phyloP scores from a whole-genome alignment of 1,140 invertebrate genomes.

The Drosophila triauraria region DNA sequence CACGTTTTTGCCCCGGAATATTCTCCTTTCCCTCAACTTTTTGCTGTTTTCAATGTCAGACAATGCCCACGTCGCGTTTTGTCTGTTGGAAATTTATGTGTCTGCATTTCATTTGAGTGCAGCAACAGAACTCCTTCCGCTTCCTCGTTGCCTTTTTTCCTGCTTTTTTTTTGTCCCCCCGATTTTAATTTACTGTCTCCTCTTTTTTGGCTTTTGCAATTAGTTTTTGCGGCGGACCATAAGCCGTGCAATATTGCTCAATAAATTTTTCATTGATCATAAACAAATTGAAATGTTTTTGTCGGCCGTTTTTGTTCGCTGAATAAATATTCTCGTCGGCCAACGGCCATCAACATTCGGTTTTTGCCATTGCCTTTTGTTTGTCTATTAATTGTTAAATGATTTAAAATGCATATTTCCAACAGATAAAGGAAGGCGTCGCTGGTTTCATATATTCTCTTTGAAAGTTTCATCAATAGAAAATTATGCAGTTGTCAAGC shows the following conservation, averaged over 20 bases:
- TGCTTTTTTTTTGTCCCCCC: constrained; percentile 2
- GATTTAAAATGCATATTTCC: constrained; percentile 23
- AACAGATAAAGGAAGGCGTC: neutral
- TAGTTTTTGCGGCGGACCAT: constrained; percentile 35
- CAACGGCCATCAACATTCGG: constrained; percentile 17
- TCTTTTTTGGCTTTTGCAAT: constrained; percentile 37
- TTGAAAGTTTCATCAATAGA: constrained; percentile 5
- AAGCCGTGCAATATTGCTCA: constrained; percentile 58
- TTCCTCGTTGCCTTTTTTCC: constrained; percentile 5
- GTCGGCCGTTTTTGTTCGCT: constrained; percentile 16
- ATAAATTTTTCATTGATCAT: constrained; percentile 64
- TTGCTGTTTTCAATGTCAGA: constrained; percentile 75
- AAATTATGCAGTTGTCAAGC: neutral
- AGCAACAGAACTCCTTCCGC: constrained; percentile 25
- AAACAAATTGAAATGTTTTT: constrained; percentile 48
- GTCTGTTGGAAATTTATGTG: constrained; percentile 77
- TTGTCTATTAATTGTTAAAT: constrained; percentile 19
- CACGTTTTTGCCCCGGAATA: constrained; percentile 3
- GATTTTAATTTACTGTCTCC: constrained; percentile 33
- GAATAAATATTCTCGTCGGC: constrained; percentile 1
- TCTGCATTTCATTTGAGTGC: constrained; percentile 66
- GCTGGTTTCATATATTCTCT: neutral
- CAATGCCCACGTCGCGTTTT: constrained; percentile 48
- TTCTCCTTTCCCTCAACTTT: constrained; percentile 32
- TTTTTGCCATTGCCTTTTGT: constrained; percentile 20